Evolutionary conservation across 2,797 vertebrate species (phyloP).

Genomic region (Eulemur mongoz): DNA sequence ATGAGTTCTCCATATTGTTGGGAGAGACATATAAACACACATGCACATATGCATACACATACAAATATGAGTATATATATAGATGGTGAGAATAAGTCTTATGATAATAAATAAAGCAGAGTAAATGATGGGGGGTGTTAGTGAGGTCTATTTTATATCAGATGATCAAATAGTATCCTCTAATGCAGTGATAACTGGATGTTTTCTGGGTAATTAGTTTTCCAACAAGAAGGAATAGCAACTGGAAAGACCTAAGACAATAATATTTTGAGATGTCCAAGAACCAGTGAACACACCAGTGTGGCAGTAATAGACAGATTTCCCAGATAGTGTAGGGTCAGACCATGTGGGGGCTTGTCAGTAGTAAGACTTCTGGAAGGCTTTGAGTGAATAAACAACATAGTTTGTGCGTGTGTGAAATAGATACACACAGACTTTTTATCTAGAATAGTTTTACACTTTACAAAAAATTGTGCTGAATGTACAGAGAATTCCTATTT

Average conservation of each 20-base stretch:
- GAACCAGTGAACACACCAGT: neutral
- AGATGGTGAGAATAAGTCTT: neutral
- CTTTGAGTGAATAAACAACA: neutral
- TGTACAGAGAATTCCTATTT: neutral
- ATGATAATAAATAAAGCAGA: neutral
- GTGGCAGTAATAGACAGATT: neutral
- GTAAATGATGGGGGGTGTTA: neutral
- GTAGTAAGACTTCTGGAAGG: neutral
- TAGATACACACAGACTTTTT: neutral
- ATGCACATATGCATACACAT: neutral
- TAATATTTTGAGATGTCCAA: neutral
- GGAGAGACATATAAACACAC: neutral
- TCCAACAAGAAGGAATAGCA: neutral
- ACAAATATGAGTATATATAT: neutral
- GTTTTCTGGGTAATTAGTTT: neutral
- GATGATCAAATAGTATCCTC: neutral
- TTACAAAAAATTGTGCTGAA: neutral
- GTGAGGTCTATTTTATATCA: neutral
- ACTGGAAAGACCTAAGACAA: neutral
- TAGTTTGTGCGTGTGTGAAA: neutral
- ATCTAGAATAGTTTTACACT: neutral
- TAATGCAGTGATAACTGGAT: neutral
- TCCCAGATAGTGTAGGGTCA: neutral
- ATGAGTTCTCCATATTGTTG: neutral
- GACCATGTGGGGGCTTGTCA: neutral